Evolutionary conservation across 2,797 vertebrate species (phyloP).

Genomic region (Acrossocheilus fasciatus): DNA sequence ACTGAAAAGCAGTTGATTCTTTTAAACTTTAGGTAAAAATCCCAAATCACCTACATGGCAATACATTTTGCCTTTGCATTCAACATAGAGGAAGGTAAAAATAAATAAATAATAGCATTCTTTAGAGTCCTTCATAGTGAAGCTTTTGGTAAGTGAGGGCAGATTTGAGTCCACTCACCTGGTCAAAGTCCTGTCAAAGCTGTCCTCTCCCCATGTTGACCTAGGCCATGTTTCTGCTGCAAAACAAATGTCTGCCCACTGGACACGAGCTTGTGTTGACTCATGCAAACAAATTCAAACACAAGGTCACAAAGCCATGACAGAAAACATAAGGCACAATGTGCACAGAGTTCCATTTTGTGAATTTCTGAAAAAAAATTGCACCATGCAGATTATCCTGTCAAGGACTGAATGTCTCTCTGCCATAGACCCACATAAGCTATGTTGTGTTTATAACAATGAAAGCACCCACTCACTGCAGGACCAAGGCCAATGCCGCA

Average conservation of each 20-base stretch:
- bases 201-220: slow-evolving; percentile 26
- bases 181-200: slow-evolving; percentile 27
- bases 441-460: background rate
- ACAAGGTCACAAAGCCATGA: slow-evolving; percentile 30
- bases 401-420: slow-evolving; percentile 1
- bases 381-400: slow-evolving; percentile 2
- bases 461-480: slow-evolving; percentile 9
- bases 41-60: background rate
- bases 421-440: background rate
- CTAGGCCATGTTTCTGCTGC: slow-evolving; percentile 23
- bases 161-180: background rate
- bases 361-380: background rate
- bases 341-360: slow-evolving; percentile 12
- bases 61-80: background rate
- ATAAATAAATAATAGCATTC: background rate
- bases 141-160: background rate
- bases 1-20: background rate
- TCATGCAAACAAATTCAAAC: slow-evolving; percentile 35
- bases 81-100: no score
- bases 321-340: slow-evolving; percentile 19
- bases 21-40: background rate
- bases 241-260: slow-evolving; percentile 43
- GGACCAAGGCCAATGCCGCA: background rate
- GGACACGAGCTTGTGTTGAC: slow-evolving; percentile 27
- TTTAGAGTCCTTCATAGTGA: background rate